phyloP scores from a whole-genome alignment of 2,797 vertebrate species.

The Bryconaethiops microstoma region DNA sequence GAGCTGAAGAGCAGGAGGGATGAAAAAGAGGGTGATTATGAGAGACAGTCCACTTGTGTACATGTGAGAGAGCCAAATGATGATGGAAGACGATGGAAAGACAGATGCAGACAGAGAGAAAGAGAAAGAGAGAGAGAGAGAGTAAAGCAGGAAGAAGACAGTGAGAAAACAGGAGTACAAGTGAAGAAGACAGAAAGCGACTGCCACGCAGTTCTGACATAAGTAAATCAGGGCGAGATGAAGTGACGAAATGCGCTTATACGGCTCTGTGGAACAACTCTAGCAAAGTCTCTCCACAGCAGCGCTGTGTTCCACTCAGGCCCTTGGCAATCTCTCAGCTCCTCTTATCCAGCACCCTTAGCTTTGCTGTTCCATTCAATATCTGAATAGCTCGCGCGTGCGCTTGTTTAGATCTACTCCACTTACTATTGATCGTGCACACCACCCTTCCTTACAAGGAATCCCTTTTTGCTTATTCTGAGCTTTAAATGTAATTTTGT shows the following conservation, averaged over 20 bases:
- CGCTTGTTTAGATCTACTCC: constrained; percentile 83
- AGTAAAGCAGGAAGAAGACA: constrained; percentile 9
- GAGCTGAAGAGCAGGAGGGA: not conserved
- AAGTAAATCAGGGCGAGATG: constrained; percentile 34
- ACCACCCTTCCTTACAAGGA: constrained; percentile 69
- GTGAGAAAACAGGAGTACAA: not conserved
- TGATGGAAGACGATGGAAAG: not conserved
- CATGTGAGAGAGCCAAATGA: not conserved
- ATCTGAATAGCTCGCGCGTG: constrained; percentile 75
- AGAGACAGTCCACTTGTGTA: not conserved
- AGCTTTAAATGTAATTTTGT: constrained; percentile 76
- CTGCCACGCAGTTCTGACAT: constrained; percentile 32
- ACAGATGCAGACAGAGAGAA: constrained; percentile 11
- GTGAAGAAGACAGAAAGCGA: constrained; percentile 29
- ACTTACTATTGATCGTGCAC: constrained; percentile 80
- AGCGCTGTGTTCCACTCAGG: constrained; percentile 37
- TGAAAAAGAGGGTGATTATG: constrained; percentile 18
- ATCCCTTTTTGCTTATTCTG: constrained; percentile 70
- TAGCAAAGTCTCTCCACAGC: constrained; percentile 14
- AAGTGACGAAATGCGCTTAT: constrained; percentile 34
- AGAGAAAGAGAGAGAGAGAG: not conserved
- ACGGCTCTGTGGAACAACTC: constrained; percentile 23
- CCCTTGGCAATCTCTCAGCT: constrained; percentile 58
- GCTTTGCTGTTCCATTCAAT: constrained; percentile 61
- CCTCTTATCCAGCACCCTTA: constrained; percentile 48